Evolutionary conservation across 2,113 vertebrate species (phyloP).

Genomic region (Pithys albifrons): DNA sequence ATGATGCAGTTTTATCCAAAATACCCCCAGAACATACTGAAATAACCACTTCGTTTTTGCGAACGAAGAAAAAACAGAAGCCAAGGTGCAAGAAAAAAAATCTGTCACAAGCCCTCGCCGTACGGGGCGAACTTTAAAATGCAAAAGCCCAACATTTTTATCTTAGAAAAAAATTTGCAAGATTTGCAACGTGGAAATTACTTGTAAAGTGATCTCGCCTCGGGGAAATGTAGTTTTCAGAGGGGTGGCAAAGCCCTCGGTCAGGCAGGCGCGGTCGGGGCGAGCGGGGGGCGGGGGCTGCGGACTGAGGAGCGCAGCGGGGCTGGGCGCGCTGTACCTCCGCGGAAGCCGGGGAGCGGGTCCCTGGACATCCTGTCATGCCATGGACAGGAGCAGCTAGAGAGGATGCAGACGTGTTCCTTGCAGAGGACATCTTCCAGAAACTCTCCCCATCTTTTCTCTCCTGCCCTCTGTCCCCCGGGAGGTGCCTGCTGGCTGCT

Average conservation of each 20-base stretch:
- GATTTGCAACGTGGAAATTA: not conserved
- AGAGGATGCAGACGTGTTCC: not conserved
- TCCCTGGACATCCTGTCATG: not conserved
- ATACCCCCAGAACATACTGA: not conserved
- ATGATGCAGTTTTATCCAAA: not conserved
- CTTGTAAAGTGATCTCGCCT: not conserved
- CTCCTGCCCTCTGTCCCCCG: no score
- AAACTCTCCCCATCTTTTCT: not conserved
- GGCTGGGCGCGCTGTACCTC: not conserved
- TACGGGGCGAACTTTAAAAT: not conserved
- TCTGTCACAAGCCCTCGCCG: not conserved
- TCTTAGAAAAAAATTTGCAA: not conserved
- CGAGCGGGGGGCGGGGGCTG: not conserved
- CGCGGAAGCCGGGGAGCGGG: fast-evolving
- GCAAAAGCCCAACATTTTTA: not conserved
- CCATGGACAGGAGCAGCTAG: not conserved
- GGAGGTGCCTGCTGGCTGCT: not conserved
- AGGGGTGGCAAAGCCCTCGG: not conserved
- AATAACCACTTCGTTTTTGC: not conserved
- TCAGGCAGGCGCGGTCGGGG: not conserved
- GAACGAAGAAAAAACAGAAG: not conserved
- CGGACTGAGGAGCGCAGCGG: not conserved
- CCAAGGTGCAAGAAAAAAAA: not conserved
- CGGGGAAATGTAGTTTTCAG: not conserved
- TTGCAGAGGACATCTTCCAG: not conserved